Evolutionary conservation across 2,113 vertebrate genomes (phyloP), one percentile per base, ranked within the genome.

Genomic region (Anas platyrhynchos): DNA sequence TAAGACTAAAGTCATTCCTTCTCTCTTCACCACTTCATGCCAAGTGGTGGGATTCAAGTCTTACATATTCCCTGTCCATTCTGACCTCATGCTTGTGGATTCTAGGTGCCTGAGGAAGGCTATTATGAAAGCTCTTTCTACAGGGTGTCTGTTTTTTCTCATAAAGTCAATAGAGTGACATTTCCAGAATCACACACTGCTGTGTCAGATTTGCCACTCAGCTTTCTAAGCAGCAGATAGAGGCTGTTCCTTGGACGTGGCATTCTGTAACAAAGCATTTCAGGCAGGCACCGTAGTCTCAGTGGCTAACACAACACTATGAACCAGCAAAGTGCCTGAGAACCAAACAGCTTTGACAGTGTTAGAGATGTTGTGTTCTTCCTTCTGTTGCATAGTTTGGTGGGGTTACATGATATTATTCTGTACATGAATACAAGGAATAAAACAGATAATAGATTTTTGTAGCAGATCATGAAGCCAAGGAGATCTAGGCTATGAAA

Each of bases 391-490:
- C 18, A 23, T 67, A 48, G 48, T 29, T 83, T 32, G 41, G 38
- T 26, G 63, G 75, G 48, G 87, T 44, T 50, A n/a, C 32, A 25
- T 65, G 41, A 17, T 66, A 56, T 50, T 77, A 81, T 83, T 46
- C 91, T 82, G 52, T 69, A 83, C 77, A 72, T 7, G 85, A 54
- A 89, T 12, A 52, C 44, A 48, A 21, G 44, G 83, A 94, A 91
- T 14, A 31, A 95, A 93, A 32, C 2, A 89, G 83, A 73, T 62
- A 65, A 32, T 79, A 61, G 79, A 69, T 91, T 91, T 87, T 90
- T 91, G 93, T 38, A 93, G 76, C 59, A 67, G 67, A 83, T 56
- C 82, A 80, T 41, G 84, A 91, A 95, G 81, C 52, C 61, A 78
- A 67, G 38, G 11, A 83, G 63, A 31, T 10, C 26, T 1, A 0